Evolutionary conservation across 2,888 invertebrate species (phyloP).

Genomic region (Xiphydria camelus): DNA sequence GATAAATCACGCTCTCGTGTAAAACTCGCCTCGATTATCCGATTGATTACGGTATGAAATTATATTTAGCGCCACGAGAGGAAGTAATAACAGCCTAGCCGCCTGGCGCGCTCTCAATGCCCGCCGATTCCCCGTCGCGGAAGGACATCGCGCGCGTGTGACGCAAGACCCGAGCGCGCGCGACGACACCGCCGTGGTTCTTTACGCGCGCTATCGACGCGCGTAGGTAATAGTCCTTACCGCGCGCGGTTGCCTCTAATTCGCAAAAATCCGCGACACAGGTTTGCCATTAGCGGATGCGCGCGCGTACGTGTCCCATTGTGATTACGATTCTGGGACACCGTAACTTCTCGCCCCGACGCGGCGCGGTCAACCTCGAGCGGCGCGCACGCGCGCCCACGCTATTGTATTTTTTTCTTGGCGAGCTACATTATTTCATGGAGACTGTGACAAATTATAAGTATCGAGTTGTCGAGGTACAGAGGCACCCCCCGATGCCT

Average conservation of each 20-base stretch:
- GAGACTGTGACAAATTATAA: background rate
- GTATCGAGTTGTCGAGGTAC: too few species aligned
- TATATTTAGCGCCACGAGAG: constrained; percentile 10
- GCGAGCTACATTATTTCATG: background rate
- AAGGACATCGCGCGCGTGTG: constrained; percentile 3
- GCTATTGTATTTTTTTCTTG: too few species aligned
- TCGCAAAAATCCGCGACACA: constrained; percentile 13
- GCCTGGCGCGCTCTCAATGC: constrained; percentile 9
- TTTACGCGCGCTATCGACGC: too few species aligned
- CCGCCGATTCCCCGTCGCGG: background rate
- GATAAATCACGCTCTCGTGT: too few species aligned
- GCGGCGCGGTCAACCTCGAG: too few species aligned
- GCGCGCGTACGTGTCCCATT: constrained; percentile 9
- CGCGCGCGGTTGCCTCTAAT: too few species aligned
- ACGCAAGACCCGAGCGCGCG: too few species aligned
- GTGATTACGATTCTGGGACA: constrained; percentile 20
- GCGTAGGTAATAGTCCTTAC: too few species aligned
- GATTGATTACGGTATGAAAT: constrained; percentile 25
- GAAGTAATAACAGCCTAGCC: constrained; percentile 18
- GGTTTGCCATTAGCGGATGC: constrained; percentile 17
- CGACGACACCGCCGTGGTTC: too few species aligned
- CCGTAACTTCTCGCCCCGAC: constrained; percentile 17
- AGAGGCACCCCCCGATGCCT: too few species aligned
- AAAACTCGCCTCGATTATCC: constrained; percentile 10
- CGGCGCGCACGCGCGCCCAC: constrained; percentile 14